Evolutionary conservation across 2,888 invertebrate species (phyloP).

Genomic region (Latheticus oryzae): DNA sequence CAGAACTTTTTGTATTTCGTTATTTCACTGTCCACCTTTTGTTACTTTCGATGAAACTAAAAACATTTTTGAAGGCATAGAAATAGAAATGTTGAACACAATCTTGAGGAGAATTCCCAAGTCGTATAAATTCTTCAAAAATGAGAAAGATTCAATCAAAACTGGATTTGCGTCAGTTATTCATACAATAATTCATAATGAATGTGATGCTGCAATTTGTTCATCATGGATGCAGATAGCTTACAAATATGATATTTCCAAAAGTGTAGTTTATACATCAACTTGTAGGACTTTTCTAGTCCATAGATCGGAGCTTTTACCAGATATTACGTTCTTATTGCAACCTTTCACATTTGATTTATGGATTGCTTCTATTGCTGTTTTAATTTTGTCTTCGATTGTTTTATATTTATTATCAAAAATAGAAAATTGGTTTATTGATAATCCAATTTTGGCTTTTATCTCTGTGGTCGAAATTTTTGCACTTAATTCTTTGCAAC

Average conservation of each 20-base stretch:
- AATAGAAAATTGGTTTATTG: background rate
- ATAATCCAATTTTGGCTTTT: background rate
- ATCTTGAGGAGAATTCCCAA: no score
- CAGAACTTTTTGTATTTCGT: conserved; percentile 1
- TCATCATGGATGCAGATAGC: conserved; percentile 7
- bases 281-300: conserved; percentile 24
- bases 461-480: background rate
- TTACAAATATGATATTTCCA: conserved; percentile 2
- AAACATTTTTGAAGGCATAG: conserved; percentile 4
- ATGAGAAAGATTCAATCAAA: background rate
- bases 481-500: background rate
- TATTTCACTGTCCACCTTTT: conserved; percentile 17
- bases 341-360: conserved; percentile 3
- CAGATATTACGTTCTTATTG: background rate
- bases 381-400: background rate
- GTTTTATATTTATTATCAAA: background rate
- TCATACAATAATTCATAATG: conserved; percentile 1
- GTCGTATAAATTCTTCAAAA: no score
- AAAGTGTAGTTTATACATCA: conserved; percentile 3
- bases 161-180: background rate
- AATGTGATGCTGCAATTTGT: conserved; percentile 14
- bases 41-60: background rate
- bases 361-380: conserved; percentile 5
- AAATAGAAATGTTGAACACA: conserved; percentile 8
- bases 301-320: conserved; percentile 6